Conservation (phyloP, 2,797 vertebrate genomes). For the Mormyrus proboscirostris region DNA sequence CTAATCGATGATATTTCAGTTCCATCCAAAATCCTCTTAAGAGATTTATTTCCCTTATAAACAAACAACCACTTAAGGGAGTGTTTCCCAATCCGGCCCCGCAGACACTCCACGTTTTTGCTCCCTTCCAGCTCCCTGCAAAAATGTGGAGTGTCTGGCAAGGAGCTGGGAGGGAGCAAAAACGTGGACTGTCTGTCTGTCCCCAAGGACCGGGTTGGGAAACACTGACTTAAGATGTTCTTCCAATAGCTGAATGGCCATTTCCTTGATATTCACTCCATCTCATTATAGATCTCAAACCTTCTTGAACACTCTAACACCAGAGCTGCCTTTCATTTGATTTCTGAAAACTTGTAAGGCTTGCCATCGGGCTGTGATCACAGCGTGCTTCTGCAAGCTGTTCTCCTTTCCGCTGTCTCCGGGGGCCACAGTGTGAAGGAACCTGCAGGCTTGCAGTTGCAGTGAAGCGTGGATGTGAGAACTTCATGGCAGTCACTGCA, state of each 20-base stretch:
- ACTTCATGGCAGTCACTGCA: not conserved
- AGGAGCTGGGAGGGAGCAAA: not conserved
- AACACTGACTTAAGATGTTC: not conserved
- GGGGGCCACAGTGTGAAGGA: not conserved
- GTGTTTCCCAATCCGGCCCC: not conserved
- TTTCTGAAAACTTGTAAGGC: not conserved
- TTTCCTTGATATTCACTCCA: not conserved
- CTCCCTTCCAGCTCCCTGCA: not conserved
- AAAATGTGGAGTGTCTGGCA: not conserved
- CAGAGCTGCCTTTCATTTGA: not conserved
- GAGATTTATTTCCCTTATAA: not conserved
- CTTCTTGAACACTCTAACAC: not conserved
- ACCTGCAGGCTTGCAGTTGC: not conserved
- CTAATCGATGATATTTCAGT: not conserved
- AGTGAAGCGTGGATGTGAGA: not conserved
- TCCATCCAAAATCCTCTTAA: not conserved
- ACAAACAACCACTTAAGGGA: not conserved
- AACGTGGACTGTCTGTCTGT: not conserved
- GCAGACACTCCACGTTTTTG: not conserved
- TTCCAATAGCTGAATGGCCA: not conserved
- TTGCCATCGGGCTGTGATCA: not conserved
- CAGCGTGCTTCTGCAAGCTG: not conserved
- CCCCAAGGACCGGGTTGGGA: not conserved
- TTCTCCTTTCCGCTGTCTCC: not conserved
- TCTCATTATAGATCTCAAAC: not conserved